A percentile compares a stretch with the other conserved stretches of the same genome.
Conservation (phyloP, 2,888 invertebrate species). For the Rapana venosa region DNA sequence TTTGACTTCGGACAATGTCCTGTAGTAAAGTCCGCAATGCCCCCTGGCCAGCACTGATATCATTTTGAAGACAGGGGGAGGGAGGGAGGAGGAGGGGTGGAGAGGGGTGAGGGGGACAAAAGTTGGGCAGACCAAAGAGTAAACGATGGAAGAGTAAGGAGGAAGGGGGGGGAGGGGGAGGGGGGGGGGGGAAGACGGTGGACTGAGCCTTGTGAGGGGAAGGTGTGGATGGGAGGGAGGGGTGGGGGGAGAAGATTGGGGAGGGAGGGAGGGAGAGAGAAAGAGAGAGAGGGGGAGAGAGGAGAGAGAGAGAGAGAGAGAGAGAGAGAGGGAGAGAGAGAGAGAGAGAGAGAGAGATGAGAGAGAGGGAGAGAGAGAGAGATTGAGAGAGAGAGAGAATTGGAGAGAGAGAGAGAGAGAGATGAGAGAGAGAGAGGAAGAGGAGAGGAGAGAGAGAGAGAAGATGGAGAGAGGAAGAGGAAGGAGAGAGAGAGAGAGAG, state of each 20-base stretch:
- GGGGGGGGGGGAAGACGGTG: background rate
- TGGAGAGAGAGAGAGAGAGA: no score
- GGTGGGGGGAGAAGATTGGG: background rate
- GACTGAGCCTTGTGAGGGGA: background rate
- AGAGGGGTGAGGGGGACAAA: no score
- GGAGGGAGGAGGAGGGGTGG: no score
- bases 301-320: background rate
- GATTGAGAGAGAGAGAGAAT: no score
- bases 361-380: no score
- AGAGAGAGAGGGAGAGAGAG: background rate
- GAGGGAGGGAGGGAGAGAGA: background rate
- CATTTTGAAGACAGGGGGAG: no score
- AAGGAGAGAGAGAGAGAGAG: background rate
- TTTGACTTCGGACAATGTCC: no score
- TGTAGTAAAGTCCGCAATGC: no score
- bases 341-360: background rate
- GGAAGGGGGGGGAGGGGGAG: no score
- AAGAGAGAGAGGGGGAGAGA: background rate
- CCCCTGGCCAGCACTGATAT: no score
- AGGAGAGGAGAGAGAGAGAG: background rate
- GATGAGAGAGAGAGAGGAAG: background rate
- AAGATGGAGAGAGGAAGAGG: background rate
- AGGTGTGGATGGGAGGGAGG: background rate
- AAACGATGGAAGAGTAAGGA: no score
- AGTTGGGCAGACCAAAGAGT: no score